A percentile compares a stretch with the other conserved stretches of the same genome.
These are phyloP conservation scores for Triplophysa yarkandensis DNA, from an alignment of 2,797 vertebrate species.

Conservation along the genomic window DNA sequence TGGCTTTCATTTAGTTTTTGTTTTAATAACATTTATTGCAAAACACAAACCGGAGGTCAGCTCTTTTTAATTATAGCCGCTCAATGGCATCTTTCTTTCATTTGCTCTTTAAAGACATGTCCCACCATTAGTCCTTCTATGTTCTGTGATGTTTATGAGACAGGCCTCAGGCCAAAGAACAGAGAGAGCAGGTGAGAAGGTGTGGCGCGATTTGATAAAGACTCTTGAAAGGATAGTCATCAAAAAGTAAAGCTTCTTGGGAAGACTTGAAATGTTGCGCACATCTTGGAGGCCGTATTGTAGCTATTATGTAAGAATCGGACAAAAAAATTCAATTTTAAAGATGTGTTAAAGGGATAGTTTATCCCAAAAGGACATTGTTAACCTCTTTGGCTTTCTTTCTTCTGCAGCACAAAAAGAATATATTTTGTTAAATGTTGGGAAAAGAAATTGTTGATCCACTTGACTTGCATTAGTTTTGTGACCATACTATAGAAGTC, in stretches of 20 bases:
- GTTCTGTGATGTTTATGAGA: constrained; percentile 11
- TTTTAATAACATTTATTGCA: constrained; percentile 3
- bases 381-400: no score
- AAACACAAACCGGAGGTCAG: constrained; percentile 3
- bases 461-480: no score
- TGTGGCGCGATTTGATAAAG: not conserved
- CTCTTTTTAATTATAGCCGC: not conserved
- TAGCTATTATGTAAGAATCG: not conserved
- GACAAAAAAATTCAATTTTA: not conserved
- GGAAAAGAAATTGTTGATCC: no score
- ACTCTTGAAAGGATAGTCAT: not conserved
- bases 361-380: no score
- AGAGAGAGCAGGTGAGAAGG: constrained; percentile 8
- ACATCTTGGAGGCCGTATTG: not conserved
- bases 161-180: constrained; percentile 7
- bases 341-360: no score
- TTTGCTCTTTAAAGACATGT: constrained; percentile 26
- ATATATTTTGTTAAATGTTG: no score
- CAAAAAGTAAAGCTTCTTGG: not conserved
- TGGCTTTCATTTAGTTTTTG: constrained; percentile 16
- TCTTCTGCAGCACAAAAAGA: no score
- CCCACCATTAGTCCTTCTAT: not conserved
- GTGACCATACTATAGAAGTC: no score
- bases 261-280: not conserved
- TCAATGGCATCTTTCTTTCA: not conserved